These are phyloP conservation scores for Scaptomyza caliginosa DNA, from an alignment of 2,888 invertebrate species.

Conservation along the genomic window DNA sequence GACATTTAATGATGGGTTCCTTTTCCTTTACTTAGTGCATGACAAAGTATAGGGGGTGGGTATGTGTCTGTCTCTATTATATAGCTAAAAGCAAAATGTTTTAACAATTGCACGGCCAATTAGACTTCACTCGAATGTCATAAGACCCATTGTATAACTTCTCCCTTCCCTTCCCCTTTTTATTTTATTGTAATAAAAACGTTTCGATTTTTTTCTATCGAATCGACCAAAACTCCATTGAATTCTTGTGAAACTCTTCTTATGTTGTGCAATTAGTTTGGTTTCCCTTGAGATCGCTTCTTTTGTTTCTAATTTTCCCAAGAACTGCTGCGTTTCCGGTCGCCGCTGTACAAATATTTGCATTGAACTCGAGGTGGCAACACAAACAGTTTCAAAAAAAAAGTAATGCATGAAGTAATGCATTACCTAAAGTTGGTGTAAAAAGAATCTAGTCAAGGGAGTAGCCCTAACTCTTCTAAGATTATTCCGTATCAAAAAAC, in stretches of 20 bases:
- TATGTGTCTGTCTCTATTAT: not conserved
- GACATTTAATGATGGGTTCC: conserved; percentile 50
- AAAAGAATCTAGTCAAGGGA: no score
- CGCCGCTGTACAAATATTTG: conserved; percentile 44
- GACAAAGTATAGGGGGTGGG: not conserved
- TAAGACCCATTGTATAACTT: conserved; percentile 16
- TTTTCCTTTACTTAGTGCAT: not conserved
- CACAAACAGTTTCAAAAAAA: conserved; percentile 21
- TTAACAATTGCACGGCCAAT: conserved; percentile 54
- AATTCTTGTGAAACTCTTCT: not conserved
- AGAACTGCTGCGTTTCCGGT: conserved; percentile 34
- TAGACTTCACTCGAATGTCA: conserved; percentile 65
- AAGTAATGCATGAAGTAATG: not conserved
- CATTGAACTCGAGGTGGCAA: conserved; percentile 36
- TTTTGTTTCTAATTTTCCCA: not conserved
- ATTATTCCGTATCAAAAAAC: no score
- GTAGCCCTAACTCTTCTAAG: no score
- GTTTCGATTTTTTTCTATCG: not conserved
- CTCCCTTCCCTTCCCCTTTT: not conserved
- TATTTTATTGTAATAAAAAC: no score
- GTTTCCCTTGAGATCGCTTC: not conserved
- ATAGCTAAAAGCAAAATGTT: conserved; percentile 10
- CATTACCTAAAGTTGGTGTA: no score
- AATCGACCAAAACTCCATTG: not conserved
- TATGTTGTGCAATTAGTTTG: not conserved